These are phyloP conservation scores for Meriones psammophilus DNA, from an alignment of 2,797 vertebrate genomes.

Conservation along the genomic window DNA sequence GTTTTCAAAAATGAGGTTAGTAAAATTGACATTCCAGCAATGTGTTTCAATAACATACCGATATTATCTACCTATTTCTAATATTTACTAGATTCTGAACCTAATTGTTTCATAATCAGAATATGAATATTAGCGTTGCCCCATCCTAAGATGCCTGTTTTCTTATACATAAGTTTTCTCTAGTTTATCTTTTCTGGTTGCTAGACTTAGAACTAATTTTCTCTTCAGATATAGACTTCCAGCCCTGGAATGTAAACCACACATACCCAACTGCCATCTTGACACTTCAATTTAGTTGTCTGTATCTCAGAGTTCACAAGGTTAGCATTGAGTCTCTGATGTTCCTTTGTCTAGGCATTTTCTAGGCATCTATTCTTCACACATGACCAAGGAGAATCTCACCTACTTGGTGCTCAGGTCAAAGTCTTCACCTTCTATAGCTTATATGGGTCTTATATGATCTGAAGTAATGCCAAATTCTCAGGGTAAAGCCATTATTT, in stretches of 20 bases:
- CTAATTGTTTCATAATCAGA: background rate
- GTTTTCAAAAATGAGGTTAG: background rate
- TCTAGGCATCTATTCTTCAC: background rate
- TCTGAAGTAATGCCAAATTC: constrained; percentile 52
- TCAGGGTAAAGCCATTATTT: constrained; percentile 59
- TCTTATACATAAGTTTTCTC: background rate
- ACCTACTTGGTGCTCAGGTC: background rate
- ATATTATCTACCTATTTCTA: background rate
- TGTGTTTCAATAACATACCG: background rate
- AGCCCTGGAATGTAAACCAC: constrained; percentile 10
- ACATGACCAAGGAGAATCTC: constrained; percentile 15
- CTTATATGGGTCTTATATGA: background rate
- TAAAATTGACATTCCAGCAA: background rate
- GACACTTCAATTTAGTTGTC: background rate
- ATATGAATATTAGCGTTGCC: background rate
- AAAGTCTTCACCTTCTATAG: constrained; percentile 35
- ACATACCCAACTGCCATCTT: background rate
- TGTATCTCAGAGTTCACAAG: background rate
- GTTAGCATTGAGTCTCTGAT: background rate
- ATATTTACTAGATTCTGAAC: background rate
- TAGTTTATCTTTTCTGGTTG: background rate
- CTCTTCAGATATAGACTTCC: background rate
- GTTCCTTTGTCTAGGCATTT: background rate
- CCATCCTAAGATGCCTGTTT: background rate
- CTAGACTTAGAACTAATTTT: background rate